Conservation (phyloP, 2,113 vertebrate species). For the Nibea albiflora region DNA sequence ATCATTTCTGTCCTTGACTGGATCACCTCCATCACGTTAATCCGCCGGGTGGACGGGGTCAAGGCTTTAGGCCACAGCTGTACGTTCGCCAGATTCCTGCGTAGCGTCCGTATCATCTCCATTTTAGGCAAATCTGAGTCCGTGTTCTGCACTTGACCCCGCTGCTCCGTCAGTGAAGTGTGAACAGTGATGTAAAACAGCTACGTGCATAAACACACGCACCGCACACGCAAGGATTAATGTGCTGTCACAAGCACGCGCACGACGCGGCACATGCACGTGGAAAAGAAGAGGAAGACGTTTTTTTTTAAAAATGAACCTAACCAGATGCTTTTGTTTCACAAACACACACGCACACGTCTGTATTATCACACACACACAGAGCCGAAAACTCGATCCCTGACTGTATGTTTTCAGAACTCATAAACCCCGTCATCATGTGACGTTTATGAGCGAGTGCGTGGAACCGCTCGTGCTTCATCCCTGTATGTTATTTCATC, state of each 20-base stretch:
- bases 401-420: conserved; percentile 66
- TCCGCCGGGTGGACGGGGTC: conserved; percentile 23
- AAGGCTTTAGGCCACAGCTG: conserved; percentile 44
- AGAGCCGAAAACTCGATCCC: conserved; percentile 48
- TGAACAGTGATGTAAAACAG: conserved; percentile 76
- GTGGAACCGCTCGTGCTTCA: conserved; percentile 56
- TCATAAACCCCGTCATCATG: conserved; percentile 51
- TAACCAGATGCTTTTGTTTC: conserved; percentile 51
- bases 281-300: conserved; percentile 17
- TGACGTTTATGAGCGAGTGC: conserved; percentile 62
- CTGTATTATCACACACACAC: background rate
- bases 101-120: conserved; percentile 32
- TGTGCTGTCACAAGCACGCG: background rate
- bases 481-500: conserved; percentile 67
- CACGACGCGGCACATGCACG: background rate
- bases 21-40: conserved; percentile 33
- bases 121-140: conserved; percentile 57
- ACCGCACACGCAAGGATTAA: background rate
- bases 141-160: conserved; percentile 62
- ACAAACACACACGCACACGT: conserved; percentile 13
- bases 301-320: conserved; percentile 41
- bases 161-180: conserved; percentile 61
- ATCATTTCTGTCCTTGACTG: conserved; percentile 69
- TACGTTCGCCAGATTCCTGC: conserved; percentile 50
- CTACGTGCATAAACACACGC: conserved; percentile 11